phyloP scores from a whole-genome alignment of 2,113 vertebrate species.

The Spheniscus mendiculus region DNA sequence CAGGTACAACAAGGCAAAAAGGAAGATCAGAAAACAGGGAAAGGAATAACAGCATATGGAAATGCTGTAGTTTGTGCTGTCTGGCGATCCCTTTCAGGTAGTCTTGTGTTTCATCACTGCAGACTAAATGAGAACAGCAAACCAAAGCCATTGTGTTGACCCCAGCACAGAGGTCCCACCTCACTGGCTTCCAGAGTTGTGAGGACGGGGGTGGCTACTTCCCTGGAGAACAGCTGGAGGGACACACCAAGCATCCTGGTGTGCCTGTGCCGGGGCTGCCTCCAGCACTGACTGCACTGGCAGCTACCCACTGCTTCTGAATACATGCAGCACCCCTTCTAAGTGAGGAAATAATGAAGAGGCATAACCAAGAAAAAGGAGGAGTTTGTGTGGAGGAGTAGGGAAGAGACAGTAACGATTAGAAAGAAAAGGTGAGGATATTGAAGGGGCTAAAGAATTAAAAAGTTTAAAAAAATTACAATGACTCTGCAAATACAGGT shows the following conservation, averaged over 20 bases:
- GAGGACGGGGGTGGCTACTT: not conserved
- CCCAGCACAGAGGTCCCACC: not conserved
- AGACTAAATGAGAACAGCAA: not conserved
- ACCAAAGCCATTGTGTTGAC: not conserved
- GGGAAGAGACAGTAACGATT: not conserved
- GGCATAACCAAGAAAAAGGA: not conserved
- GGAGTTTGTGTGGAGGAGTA: not conserved
- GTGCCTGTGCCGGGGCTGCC: rapidly evolving
- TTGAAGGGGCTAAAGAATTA: not conserved
- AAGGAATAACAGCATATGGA: not conserved
- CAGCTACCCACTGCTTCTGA: not conserved
- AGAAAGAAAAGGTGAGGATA: not conserved
- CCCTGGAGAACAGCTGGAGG: not conserved
- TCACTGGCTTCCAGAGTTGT: not conserved
- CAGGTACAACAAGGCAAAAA: not conserved
- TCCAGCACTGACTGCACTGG: not conserved
- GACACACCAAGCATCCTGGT: not conserved
- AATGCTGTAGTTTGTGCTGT: not conserved
- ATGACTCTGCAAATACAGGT: not conserved
- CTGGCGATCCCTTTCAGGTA: rapidly evolving
- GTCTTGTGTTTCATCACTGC: not conserved
- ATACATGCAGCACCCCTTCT: not conserved
- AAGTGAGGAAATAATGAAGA: not conserved
- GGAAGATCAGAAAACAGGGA: not conserved
- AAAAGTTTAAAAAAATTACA: not conserved